Conservation (phyloP, 2,797 vertebrate genomes). For the Esox lucius region DNA sequence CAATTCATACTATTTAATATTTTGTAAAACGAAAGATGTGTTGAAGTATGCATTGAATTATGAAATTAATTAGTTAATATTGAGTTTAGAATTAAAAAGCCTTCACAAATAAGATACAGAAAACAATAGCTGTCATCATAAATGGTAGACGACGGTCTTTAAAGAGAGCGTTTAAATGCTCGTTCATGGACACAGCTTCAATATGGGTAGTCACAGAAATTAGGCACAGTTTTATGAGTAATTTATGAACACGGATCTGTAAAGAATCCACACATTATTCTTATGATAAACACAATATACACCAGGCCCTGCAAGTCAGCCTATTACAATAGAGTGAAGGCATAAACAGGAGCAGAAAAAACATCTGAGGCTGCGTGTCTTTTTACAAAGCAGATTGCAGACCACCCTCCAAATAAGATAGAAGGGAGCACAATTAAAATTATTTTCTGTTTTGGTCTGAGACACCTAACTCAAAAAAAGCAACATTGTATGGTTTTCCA, state of each 20-base stretch:
- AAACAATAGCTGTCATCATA: too few species aligned
- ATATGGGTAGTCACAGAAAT: too few species aligned
- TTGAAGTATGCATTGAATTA: too few species aligned
- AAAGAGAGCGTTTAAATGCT: too few species aligned
- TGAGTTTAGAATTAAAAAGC: too few species aligned
- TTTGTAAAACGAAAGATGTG: too few species aligned
- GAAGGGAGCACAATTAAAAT: background rate
- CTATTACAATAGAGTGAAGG: conserved; percentile 16
- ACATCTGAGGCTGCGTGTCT: conserved; percentile 17
- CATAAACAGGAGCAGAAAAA: conserved; percentile 20
- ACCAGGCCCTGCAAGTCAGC: conserved; percentile 24
- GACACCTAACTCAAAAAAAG: background rate
- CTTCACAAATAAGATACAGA: too few species aligned
- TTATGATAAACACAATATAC: conserved; percentile 22
- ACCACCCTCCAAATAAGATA: background rate
- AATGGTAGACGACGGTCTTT: too few species aligned
- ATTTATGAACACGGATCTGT: conserved; percentile 22
- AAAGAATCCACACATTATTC: conserved; percentile 18
- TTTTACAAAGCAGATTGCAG: conserved; percentile 18
- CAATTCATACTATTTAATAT: too few species aligned
- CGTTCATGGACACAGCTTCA: too few species aligned
- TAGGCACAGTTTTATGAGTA: conserved; percentile 23
- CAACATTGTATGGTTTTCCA: background rate
- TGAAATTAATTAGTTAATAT: too few species aligned
- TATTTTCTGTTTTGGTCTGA: background rate